Base-by-base conservation (phyloP, 2,888 invertebrate genomes). In the Drosophila rubida region DNA sequence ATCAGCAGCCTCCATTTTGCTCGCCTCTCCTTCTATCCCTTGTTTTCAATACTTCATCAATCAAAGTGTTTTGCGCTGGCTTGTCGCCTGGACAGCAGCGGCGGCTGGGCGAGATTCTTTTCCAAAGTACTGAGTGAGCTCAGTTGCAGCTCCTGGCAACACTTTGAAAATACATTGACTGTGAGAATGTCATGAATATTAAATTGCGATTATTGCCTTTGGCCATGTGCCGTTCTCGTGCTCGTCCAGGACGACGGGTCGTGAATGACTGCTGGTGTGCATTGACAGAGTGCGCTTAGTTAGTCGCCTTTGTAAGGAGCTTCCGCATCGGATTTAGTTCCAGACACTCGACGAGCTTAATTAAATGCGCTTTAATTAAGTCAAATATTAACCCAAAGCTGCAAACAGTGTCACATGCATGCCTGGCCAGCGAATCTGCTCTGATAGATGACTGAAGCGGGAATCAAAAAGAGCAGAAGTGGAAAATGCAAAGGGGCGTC, bases 201-300 rank as follows among this genome's bases (percentile, higher is more conserved):
- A 85, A 87, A 85, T 85, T 87, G 83, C 73, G 78, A 87, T 87
- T 87, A 84, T 84, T 84, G 84, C 84, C 84, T 58, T 74, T 75
- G 86, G 84, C 87, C 74, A 68, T 75, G 69, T 78, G 79, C 67
- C 55, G 37, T 69, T 42, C 30, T 45, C 35, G 51, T 55, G 13
- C 16, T 39, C 51, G 13, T 60, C 30, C 27, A 44, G 6, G 22
- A 39, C 19, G n/a, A n/a, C n/a, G n/a, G n/a, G 23, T 51, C 16
- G 16, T 39, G 19, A 19, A 19, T 1, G 19, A 19, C 19, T 11
- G 11, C 7, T 9, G 42, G 3, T 49, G 2, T 32, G 4, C 53
- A 37, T 53, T 45, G 19, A 2, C 35, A 54, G 35, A 22, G 14
- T 58, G 58, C 14, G 8, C 35, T 30, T 6, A 55, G 50, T 59